Percentiles rank a stretch among this genome's conserved stretches.
These are phyloP conservation scores for Prunella fulvescens DNA, from an alignment of 2,113 vertebrate species.

Conservation along the genomic window DNA sequence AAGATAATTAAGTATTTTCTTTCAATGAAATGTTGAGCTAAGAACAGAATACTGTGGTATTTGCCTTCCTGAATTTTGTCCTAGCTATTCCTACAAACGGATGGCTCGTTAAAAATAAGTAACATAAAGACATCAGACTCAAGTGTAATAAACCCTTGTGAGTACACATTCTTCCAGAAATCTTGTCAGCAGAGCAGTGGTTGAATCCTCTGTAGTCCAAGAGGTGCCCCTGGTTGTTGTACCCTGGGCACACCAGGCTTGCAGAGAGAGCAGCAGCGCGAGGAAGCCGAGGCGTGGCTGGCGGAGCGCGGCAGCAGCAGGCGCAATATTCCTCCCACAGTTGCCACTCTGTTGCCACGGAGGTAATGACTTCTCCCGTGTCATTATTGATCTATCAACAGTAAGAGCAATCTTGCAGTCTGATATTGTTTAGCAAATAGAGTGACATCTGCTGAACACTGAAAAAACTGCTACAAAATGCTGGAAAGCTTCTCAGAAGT, in stretches of 20 bases:
- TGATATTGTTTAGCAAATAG: conserved; percentile 73
- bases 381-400: conserved; percentile 77
- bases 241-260: conserved; percentile 67
- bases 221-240: conserved; percentile 64
- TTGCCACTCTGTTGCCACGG: conserved; percentile 74
- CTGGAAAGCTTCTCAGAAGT: neutral
- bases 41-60: neutral
- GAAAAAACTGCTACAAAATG: conserved; percentile 72
- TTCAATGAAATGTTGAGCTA: neutral
- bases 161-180: neutral
- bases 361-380: conserved; percentile 65
- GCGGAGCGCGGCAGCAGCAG: conserved; percentile 24
- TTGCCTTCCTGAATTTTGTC: neutral
- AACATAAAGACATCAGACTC: neutral
- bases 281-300: conserved; percentile 79
- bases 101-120: neutral
- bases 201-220: conserved; percentile 62
- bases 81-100: neutral
- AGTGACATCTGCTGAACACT: conserved; percentile 72
- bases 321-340: conserved; percentile 78
- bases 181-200: neutral
- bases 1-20: neutral
- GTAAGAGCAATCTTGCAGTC: conserved; percentile 72
- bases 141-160: neutral
- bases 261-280: conserved; percentile 70